Evolutionary conservation across 2,113 vertebrate species (phyloP), one percentile per base, ranked within the genome.

Genomic region (Spheniscus mendiculus): DNA sequence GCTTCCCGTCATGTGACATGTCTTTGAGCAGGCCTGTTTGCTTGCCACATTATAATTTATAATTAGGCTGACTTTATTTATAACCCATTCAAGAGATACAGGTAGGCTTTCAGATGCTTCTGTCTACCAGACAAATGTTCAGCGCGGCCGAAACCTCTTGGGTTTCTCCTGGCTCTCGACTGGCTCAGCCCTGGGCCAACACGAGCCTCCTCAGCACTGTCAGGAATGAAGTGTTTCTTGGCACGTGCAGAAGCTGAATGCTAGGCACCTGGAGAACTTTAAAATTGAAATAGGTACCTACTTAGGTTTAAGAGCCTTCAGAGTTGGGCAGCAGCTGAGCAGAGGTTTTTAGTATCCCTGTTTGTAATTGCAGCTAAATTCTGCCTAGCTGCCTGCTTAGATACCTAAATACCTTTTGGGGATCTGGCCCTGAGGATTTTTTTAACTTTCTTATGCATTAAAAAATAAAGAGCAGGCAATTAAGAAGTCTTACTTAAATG

Each of bases 391-490:
- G 77, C 77, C 25, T 94, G 67, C 34, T 77, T 69, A 72, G 49
- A 44, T 49, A 53, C 58, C 49, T 56, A 86, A 93, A 32, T 45
- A 85, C 40, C 58, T 76, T 56, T 72, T 22, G 5, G 44, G 78
- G 78, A 95, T 80, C 70, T 85, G 70, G 21, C 53, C 62, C 84
- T 76, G 23, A 85, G 42, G 40, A 44, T 26, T 78, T 83, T 83
- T 80, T 72, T 29, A n/a, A 38, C 40, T 49, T 82, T 91, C 84
- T 72, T 85, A 55, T 81, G 29, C 50, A 72, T 92, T 87, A 91
- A 92, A 95, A 91, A 92, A 84, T 81, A 83, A 96, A 95, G 69
- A 83, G 4, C n/a, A 82, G 69, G 83, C 86, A 95, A 95, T 96
- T 96, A 92, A 81, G 92, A 87, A 81, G 52, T 53, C 86, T 81